A percentile compares a stretch with the other conserved stretches of the same genome.
These are phyloP conservation scores for Glaucopsyche alexis DNA, from an alignment of 2,888 invertebrate species.

Conservation along the genomic window DNA sequence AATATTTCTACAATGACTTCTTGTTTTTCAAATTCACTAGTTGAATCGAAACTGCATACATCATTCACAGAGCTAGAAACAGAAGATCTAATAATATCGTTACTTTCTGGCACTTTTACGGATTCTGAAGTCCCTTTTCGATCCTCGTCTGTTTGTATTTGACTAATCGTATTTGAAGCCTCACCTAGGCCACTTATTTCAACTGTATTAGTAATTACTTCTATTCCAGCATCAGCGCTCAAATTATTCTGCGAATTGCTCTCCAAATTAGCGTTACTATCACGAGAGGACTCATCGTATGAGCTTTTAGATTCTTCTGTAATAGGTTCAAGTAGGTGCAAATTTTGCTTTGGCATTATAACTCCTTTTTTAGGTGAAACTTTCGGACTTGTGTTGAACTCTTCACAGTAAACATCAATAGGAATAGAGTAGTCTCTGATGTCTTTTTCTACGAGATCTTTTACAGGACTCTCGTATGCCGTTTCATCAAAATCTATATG, in stretches of 20 bases:
- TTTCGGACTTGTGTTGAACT: conserved; percentile 53
- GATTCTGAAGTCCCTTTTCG: background rate
- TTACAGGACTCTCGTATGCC: conserved; percentile 68
- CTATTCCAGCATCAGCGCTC: background rate
- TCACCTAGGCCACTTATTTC: background rate
- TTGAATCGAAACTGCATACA: conserved; percentile 61
- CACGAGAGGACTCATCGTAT: conserved; percentile 57
- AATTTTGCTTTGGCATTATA: conserved; percentile 44
- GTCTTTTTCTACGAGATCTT: conserved; percentile 69
- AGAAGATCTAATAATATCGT: conserved; percentile 38
- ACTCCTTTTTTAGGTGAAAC: conserved; percentile 55
- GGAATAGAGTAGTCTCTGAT: conserved; percentile 74
- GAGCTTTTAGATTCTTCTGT: conserved; percentile 73
- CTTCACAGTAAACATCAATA: conserved; percentile 67
- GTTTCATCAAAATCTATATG: conserved; percentile 61
- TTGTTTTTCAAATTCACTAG: conserved; percentile 66
- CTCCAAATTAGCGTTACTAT: conserved; percentile 39
- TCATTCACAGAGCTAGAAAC: conserved; percentile 52
- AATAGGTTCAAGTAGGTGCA: conserved; percentile 60
- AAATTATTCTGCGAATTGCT: too few species aligned
- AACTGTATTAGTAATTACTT: background rate
- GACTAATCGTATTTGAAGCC: background rate
- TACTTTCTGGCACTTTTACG: conserved; percentile 13
- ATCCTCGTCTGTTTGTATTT: background rate
- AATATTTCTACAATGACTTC: conserved; percentile 62